phyloP scores from a whole-genome alignment of 2,113 vertebrate genomes.

The Pygoscelis adeliae region DNA sequence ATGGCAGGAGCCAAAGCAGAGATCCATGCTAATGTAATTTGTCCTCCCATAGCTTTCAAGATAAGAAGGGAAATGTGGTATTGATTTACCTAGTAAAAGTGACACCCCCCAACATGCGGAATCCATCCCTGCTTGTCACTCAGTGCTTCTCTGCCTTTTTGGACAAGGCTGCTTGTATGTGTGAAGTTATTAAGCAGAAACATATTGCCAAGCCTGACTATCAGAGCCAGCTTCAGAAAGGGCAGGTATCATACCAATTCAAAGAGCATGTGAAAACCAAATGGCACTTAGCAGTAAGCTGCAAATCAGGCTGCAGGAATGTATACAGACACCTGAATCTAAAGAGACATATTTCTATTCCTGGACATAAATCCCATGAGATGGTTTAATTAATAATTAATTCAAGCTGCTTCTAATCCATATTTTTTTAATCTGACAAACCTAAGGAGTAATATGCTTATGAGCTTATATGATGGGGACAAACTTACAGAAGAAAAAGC shows the following conservation, averaged over 20 bases:
- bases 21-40: neutral
- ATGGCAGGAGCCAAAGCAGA: neutral
- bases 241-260: neutral
- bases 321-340: neutral
- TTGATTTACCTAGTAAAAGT: conserved; percentile 27
- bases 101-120: conserved; percentile 14
- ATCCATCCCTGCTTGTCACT: neutral
- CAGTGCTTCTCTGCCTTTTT: neutral
- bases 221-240: neutral
- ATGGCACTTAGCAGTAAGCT: neutral
- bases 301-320: neutral
- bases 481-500: neutral
- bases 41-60: conserved; percentile 18
- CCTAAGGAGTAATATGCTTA: neutral
- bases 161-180: neutral
- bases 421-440: neutral
- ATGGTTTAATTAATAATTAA: conserved; percentile 21
- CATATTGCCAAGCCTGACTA: neutral
- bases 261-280: neutral
- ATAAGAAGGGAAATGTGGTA: conserved; percentile 20
- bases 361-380: neutral
- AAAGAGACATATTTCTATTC: neutral
- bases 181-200: conserved; percentile 29
- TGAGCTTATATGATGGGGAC: neutral
- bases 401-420: neutral